Percentiles rank a stretch among this genome's conserved stretches.
These are phyloP conservation scores for Vesta saturnalis DNA, from an alignment of 2,888 invertebrate species.

Conservation along the genomic window DNA sequence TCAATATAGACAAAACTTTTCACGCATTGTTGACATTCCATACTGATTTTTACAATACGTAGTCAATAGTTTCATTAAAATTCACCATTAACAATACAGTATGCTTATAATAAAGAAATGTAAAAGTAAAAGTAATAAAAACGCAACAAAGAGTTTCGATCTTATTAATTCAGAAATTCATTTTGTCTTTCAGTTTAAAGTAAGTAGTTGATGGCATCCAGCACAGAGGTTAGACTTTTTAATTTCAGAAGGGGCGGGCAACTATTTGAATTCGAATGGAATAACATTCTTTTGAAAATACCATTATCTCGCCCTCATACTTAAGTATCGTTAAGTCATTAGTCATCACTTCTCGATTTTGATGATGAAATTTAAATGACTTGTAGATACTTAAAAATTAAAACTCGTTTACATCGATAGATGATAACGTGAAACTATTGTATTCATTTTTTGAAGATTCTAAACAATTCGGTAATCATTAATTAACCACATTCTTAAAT, in stretches of 20 bases:
- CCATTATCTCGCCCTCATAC: constrained; percentile 21
- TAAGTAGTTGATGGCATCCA: neutral
- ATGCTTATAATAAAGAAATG: neutral
- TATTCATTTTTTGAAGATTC: constrained; percentile 12
- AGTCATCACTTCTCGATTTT: constrained; percentile 29
- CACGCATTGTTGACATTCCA: neutral
- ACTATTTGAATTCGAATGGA: constrained; percentile 19
- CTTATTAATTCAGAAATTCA: constrained; percentile 3
- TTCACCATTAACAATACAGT: neutral
- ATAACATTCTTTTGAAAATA: constrained; percentile 19
- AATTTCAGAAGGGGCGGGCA: constrained; percentile 24
- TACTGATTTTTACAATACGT: neutral
- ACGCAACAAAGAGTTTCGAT: neutral
- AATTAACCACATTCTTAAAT: too few species aligned
- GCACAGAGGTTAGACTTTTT: constrained; percentile 22
- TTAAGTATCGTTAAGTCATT: constrained; percentile 35
- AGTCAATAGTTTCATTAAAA: neutral
- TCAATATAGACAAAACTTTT: neutral
- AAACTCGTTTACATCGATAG: constrained; percentile 7
- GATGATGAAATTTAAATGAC: constrained; percentile 11
- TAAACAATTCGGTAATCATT: neutral
- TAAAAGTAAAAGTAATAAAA: neutral
- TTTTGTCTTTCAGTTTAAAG: neutral
- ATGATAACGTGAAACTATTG: constrained; percentile 19
- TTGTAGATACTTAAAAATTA: neutral